phyloP scores from a whole-genome alignment of 2,797 vertebrate genomes.

The Smutsia gigantea region DNA sequence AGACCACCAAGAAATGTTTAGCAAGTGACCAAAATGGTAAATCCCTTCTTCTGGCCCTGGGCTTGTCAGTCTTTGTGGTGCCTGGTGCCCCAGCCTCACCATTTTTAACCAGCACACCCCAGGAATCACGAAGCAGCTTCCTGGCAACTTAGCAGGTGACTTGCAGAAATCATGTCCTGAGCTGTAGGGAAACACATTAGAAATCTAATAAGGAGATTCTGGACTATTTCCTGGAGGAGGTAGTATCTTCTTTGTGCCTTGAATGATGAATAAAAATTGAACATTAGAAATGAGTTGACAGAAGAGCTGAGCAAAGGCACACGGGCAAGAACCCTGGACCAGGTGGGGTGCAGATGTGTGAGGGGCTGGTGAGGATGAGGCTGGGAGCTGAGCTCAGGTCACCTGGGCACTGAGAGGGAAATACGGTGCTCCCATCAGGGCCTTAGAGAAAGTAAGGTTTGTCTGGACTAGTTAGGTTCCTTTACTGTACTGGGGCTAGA shows the following conservation, averaged over 20 bases:
- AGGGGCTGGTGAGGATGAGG: not conserved
- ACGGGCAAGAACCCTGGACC: not conserved
- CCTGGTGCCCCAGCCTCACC: not conserved
- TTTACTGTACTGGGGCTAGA: not conserved
- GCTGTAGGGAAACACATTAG: not conserved
- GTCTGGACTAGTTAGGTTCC: not conserved
- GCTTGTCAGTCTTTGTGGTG: not conserved
- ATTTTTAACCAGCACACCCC: not conserved
- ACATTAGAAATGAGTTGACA: not conserved
- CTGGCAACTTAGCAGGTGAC: not conserved
- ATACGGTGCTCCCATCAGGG: not conserved
- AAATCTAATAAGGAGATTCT: not conserved
- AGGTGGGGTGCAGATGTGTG: not conserved
- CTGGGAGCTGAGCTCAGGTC: not conserved
- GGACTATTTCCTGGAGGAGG: not conserved
- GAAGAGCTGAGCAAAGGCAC: not conserved
- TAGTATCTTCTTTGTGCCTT: not conserved
- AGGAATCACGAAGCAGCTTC: not conserved
- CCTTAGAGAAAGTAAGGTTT: not conserved
- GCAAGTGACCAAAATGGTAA: not conserved
- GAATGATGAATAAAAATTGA: not conserved
- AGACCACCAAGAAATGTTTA: not conserved
- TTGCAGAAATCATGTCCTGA: not conserved
- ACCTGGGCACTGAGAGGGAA: not conserved
- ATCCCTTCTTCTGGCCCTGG: not conserved